Base-by-base conservation (phyloP, 2,113 vertebrate genomes). In the Pteropus alecto region DNA sequence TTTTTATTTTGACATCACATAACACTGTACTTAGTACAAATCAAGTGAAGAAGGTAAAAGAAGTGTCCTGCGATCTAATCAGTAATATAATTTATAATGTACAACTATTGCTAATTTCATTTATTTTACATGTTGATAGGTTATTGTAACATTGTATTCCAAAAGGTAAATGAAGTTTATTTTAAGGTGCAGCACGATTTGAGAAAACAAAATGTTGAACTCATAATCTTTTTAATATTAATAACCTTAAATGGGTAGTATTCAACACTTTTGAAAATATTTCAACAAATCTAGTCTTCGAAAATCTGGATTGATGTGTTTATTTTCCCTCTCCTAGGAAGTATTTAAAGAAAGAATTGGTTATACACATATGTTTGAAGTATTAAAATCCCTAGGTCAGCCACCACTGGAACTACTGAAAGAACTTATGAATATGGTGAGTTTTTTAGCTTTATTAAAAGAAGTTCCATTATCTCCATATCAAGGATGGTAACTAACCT, bases 371-470 rank as follows among this genome's bases (percentile, higher is more conserved):
- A 98, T 99, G 97, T 99, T 99, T 65, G 99, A 99, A 97, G 99
- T 99, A 93, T 98, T 99, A 60, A 99, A 99, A 93, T 99, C 99
- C 0, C 98, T 99, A 48, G 99, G 99, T 87, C 99, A 99, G 22
- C 99, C 99, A 0, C 99, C 99, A 48, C 96, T 98, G 70, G 99
- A 99, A 71, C 98, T 99, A 51, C 99, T 99, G 95, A 99, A 99
- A 98, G 99, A 99, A 98, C 99, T 99, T 95, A 99, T 99, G 99
- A 99, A 99, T 98, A 99, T 99, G 99, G 99, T 99, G 96, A 99
- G 98, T 98, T 94, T 90, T 97, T 94, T 87, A 83, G 38, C 76
- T 96, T 67, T 93, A 16, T 87, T 61, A 28, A 38, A 83, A 92
- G 10, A 90, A 78, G 22, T 74, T 97, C 48, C 3, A 3, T 87